A percentile compares a stretch with the other conserved stretches of the same genome.
Evolutionary conservation across 2,888 invertebrate genomes (phyloP).

Genomic region (Chaetoderma sp.): DNA sequence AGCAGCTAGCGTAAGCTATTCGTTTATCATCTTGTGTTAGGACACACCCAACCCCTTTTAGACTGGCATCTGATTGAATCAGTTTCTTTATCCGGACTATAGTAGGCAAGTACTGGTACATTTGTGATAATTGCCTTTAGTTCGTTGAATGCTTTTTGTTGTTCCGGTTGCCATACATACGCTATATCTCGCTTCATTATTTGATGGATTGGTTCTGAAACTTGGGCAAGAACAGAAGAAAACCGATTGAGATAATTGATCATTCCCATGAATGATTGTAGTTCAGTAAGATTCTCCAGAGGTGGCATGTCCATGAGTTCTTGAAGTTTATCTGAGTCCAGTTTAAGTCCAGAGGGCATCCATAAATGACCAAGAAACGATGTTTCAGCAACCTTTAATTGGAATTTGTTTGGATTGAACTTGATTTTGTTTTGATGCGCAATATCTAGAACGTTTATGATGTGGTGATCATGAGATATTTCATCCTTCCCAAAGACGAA

Average conservation of each 20-base stretch:
- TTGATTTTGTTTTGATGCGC: neutral
- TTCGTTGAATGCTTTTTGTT: constrained; percentile 4
- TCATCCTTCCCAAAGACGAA: neutral
- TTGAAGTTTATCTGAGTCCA: neutral
- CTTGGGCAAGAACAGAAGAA: neutral
- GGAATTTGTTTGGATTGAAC: neutral
- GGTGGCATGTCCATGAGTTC: neutral
- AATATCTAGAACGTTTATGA: neutral
- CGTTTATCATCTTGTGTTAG: constrained; percentile 25
- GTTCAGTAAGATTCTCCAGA: neutral
- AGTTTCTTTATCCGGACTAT: constrained; percentile 5
- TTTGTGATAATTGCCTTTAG: constrained; percentile 9
- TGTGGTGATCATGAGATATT: neutral
- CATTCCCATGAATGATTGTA: neutral
- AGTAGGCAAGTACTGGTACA: constrained; percentile 13
- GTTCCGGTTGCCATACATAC: constrained; percentile 11
- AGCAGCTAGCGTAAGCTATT: constrained; percentile 25
- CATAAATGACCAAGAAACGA: constrained; percentile 8
- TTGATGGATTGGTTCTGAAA: constrained; percentile 5
- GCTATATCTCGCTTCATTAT: constrained; percentile 3
- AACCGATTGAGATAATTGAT: neutral
- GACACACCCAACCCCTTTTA: constrained; percentile 29
- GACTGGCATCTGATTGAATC: too few relatives aligned
- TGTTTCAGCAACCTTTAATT: constrained; percentile 11
- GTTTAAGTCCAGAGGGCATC: neutral